Conservation (phyloP, 2,113 vertebrate species). For the Erinaceus europaeus region DNA sequence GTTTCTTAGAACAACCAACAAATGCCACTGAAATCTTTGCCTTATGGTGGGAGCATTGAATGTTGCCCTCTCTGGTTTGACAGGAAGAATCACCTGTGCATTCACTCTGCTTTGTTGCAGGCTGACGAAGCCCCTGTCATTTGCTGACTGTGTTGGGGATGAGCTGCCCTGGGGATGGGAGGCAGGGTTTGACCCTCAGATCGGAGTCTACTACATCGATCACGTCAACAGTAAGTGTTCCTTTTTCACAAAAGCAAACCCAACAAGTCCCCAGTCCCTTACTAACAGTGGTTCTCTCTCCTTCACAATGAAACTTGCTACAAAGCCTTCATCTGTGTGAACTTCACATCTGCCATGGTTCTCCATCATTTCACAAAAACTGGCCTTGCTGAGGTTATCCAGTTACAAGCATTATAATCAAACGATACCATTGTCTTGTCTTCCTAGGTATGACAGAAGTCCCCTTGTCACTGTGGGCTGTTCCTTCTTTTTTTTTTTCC, state of each 20-base stretch:
- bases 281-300: too few relatives aligned
- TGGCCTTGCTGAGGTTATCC: neutral
- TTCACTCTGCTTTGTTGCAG: constrained; percentile 74
- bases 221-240: constrained; percentile 88
- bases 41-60: too few relatives aligned
- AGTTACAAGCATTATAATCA: neutral
- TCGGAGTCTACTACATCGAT: constrained; percentile 89
- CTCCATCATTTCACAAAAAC: fast-evolving
- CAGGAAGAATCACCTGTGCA: neutral
- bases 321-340: neutral
- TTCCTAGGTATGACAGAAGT: neutral
- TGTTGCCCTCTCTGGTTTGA: neutral
- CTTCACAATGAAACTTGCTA: too few relatives aligned
- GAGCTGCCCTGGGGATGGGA: constrained; percentile 91
- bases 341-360: neutral
- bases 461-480: neutral
- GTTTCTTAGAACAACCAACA: too few relatives aligned
- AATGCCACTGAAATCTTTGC: too few relatives aligned
- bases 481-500: neutral
- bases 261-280: too few relatives aligned
- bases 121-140: constrained; percentile 89
- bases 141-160: constrained; percentile 90
- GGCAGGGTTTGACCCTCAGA: constrained; percentile 86
- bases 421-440: fast-evolving
- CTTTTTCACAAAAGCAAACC: neutral